These are phyloP conservation scores for Siniperca undulata DNA, from an alignment of 2,797 vertebrate genomes.

Conservation along the genomic window DNA sequence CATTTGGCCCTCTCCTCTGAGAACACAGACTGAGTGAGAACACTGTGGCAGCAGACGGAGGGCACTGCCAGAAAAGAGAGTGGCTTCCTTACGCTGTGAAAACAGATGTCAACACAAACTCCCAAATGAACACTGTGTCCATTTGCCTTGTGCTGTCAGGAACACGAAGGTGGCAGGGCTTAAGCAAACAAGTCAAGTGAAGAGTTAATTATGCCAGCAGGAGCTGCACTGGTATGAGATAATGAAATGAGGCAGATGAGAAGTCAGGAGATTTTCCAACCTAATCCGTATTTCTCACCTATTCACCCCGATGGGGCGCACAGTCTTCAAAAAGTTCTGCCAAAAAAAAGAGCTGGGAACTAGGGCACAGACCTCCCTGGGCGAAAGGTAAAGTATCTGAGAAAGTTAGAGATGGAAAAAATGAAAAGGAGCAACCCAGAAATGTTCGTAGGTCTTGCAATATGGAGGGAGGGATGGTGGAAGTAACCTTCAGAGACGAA, in stretches of 20 bases:
- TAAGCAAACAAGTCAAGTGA: conserved; percentile 20
- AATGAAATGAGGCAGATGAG: conserved; percentile 33
- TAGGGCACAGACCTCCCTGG: conserved; percentile 43
- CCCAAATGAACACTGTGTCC: conserved; percentile 28
- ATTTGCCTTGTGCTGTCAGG: conserved; percentile 33
- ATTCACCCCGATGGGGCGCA: not conserved
- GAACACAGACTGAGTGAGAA: conserved; percentile 61
- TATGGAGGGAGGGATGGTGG: conserved; percentile 3
- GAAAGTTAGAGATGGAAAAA: conserved; percentile 27
- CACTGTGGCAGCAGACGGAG: conserved; percentile 46
- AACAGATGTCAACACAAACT: conserved; percentile 58
- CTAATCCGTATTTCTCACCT: conserved; percentile 30
- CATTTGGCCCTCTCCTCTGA: conserved; percentile 56
- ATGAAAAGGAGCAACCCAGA: conserved; percentile 8
- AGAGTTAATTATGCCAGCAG: conserved; percentile 25
- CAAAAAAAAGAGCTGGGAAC: conserved; percentile 50
- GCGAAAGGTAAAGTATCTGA: conserved; percentile 29
- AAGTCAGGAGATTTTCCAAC: conserved; percentile 34
- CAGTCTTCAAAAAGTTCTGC: conserved; percentile 15
- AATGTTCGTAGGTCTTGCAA: conserved; percentile 22
- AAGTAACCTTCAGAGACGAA: conserved; percentile 39
- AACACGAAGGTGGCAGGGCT: conserved; percentile 23
- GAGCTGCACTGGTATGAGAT: conserved; percentile 14
- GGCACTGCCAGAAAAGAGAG: conserved; percentile 52
- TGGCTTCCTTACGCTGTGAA: conserved; percentile 46